These are phyloP conservation scores for Cyrtodaria siliqua DNA, from an alignment of 2,888 invertebrate genomes.

Conservation along the genomic window DNA sequence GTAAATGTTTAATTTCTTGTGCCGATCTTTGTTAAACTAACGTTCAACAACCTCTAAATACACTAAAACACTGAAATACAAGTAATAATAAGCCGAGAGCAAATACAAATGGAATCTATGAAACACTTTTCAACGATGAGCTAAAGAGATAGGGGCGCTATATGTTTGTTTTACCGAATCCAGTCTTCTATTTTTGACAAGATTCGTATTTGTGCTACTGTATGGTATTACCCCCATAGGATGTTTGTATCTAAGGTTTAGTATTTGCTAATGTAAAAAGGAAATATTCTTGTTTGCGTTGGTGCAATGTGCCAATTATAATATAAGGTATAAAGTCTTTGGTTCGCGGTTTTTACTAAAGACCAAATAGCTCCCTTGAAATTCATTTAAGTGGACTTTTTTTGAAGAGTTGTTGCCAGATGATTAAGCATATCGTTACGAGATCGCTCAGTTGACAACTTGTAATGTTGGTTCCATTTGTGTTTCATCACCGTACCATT, in stretches of 20 bases:
- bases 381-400: no score
- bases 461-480: no score
- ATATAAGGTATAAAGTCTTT: no score
- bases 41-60: slow-evolving; percentile 15
- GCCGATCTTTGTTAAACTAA: slow-evolving; percentile 29
- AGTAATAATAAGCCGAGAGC: slow-evolving; percentile 7
- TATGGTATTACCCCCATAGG: slow-evolving; percentile 34
- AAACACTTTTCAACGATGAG: slow-evolving; percentile 26
- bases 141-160: slow-evolving; percentile 35
- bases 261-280: slow-evolving; percentile 3
- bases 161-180: slow-evolving; percentile 25
- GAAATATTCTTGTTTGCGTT: no score
- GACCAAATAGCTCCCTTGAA: no score
- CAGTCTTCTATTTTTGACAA: slow-evolving; percentile 32
- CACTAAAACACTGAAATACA: slow-evolving; percentile 8
- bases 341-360: no score
- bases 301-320: no score
- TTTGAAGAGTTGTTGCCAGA: no score
- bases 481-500: no score
- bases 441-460: no score
- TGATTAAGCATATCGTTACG: no score
- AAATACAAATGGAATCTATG: slow-evolving; percentile 13
- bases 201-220: slow-evolving; percentile 9
- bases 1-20: slow-evolving; percentile 52
- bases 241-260: slow-evolving; percentile 20